phyloP scores from a whole-genome alignment of 2,888 invertebrate genomes.

The Pecten maximus region DNA sequence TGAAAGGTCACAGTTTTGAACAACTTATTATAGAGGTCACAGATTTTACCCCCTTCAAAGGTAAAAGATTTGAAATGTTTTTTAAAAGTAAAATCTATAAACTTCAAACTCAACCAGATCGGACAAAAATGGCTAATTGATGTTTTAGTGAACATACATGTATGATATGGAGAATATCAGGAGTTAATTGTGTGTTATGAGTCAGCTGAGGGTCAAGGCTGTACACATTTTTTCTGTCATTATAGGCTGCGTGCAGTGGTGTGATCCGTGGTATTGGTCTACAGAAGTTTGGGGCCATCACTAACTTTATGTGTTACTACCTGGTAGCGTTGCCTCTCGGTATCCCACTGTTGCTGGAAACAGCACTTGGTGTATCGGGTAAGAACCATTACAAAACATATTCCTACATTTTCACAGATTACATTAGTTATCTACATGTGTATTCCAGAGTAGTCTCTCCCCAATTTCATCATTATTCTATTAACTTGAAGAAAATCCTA shows the following conservation, averaged over 20 bases:
- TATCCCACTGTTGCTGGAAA: constrained; percentile 9
- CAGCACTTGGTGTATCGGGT: neutral
- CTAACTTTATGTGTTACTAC: neutral
- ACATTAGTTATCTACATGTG: too few relatives aligned
- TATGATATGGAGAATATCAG: too few relatives aligned
- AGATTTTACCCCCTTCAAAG: too few relatives aligned
- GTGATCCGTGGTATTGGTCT: constrained; percentile 27
- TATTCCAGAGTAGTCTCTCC: too few relatives aligned
- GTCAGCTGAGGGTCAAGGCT: neutral
- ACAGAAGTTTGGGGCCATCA: neutral
- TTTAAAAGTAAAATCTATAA: too few relatives aligned
- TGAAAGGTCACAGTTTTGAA: too few relatives aligned
- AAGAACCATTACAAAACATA: neutral
- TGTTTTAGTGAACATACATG: neutral
- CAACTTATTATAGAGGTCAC: too few relatives aligned
- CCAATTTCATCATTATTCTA: too few relatives aligned
- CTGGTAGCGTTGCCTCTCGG: neutral
- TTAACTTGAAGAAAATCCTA: too few relatives aligned
- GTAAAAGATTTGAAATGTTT: too few relatives aligned
- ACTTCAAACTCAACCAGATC: neutral
- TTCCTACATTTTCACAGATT: too few relatives aligned
- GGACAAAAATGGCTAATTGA: too few relatives aligned
- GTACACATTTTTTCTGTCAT: neutral
- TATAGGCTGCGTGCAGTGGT: neutral
- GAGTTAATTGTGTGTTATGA: neutral